These are phyloP conservation scores for Spodoptera exigua DNA, from an alignment of 2,888 invertebrate species.

Conservation along the genomic window DNA sequence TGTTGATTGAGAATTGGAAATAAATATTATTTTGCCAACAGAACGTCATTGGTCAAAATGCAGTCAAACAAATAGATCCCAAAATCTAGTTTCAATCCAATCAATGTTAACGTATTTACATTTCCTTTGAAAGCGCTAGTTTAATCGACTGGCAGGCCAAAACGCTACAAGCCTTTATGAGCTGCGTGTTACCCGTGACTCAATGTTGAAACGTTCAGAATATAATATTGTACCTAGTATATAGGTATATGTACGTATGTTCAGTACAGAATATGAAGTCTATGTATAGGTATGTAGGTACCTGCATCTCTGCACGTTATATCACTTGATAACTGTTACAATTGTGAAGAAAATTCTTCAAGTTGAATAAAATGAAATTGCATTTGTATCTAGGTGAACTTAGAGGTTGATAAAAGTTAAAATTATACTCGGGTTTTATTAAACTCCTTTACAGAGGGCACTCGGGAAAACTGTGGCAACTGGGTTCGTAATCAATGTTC, in stretches of 20 bases:
- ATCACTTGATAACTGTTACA: conserved; percentile 23
- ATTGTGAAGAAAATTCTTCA: conserved; percentile 15
- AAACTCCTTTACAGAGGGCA: conserved; percentile 31
- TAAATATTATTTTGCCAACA: too few relatives aligned
- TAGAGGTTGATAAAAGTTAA: conserved; percentile 9
- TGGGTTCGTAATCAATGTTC: conserved; percentile 16
- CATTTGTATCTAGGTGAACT: conserved; percentile 33
- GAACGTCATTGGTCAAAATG: too few relatives aligned
- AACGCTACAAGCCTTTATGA: conserved; percentile 9
- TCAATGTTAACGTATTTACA: too few relatives aligned
- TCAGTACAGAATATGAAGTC: neutral
- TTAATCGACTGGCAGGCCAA: conserved; percentile 4
- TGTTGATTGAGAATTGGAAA: too few relatives aligned
- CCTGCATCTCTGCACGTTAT: conserved; percentile 5
- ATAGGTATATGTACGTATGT: too few relatives aligned
- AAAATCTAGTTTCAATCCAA: too few relatives aligned
- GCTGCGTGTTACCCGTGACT: neutral
- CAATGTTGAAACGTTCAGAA: conserved; percentile 8
- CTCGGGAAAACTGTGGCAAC: neutral
- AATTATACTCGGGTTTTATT: conserved; percentile 27
- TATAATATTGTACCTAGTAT: conserved; percentile 3
- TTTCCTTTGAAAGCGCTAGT: too few relatives aligned
- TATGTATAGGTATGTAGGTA: neutral
- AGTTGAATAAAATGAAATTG: conserved; percentile 35
- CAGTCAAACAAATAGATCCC: too few relatives aligned